These are phyloP conservation scores for Momotus momota DNA, from an alignment of 2,797 vertebrate genomes.

Conservation along the genomic window DNA sequence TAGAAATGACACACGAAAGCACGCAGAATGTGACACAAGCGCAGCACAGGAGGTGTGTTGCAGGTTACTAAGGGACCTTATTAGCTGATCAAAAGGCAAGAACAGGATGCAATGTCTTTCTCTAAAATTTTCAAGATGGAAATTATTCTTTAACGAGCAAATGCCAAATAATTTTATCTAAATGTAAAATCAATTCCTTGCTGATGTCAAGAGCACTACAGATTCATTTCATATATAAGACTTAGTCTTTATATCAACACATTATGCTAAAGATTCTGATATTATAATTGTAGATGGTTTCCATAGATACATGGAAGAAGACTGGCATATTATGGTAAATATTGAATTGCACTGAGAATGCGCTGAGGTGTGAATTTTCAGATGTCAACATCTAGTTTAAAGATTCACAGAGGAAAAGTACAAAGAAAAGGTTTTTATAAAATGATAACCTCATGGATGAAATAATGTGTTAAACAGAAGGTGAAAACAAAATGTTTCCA, in stretches of 20 bases:
- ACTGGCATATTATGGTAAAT: slow-evolving; percentile 55
- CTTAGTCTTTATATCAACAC: not conserved
- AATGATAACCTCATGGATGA: not conserved
- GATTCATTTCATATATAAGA: not conserved
- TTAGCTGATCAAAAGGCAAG: not conserved
- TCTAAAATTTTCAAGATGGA: not conserved
- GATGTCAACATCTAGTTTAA: slow-evolving; percentile 9
- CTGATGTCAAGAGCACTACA: not conserved
- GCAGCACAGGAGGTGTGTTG: accelerated
- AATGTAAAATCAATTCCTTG: not conserved
- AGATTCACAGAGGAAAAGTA: not conserved
- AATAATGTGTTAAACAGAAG: not conserved
- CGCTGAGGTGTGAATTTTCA: not conserved
- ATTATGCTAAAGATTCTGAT: slow-evolving; percentile 40
- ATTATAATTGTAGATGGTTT: slow-evolving; percentile 55
- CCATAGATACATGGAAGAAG: slow-evolving; percentile 47
- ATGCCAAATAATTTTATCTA: not conserved
- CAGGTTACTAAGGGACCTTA: not conserved
- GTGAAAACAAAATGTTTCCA: not conserved
- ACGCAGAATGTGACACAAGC: not conserved
- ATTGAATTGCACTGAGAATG: slow-evolving; percentile 33
- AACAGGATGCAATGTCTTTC: not conserved
- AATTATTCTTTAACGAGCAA: not conserved
- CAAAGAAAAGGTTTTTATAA: not conserved
- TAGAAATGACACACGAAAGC: not conserved